These are phyloP conservation scores for Delichon dasypus DNA, from an alignment of 2,797 vertebrate species.

Conservation along the genomic window DNA sequence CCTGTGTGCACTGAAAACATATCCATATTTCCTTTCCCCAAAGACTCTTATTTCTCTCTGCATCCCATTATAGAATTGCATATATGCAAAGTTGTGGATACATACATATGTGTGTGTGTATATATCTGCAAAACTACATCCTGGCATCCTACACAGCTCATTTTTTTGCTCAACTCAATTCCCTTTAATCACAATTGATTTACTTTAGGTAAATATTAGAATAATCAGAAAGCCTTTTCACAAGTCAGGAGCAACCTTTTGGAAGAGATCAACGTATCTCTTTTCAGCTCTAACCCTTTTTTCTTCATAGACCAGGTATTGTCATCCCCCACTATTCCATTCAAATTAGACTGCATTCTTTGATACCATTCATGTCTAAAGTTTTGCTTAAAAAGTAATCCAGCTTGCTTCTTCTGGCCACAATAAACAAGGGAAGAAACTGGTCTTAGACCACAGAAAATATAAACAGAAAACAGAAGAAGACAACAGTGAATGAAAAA, in stretches of 20 bases:
- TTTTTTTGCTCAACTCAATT: background rate
- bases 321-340: background rate
- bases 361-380: background rate
- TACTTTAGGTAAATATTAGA: background rate
- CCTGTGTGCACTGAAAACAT: background rate
- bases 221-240: background rate
- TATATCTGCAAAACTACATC: background rate
- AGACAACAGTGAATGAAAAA: background rate
- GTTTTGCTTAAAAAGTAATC: background rate
- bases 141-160: background rate
- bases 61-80: background rate
- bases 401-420: background rate
- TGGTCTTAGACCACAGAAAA: background rate
- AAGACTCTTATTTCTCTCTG: background rate
- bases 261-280: background rate
- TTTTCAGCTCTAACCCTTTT: background rate
- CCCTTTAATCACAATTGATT: constrained; percentile 14
- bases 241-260: background rate
- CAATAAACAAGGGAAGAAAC: background rate
- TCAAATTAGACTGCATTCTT: background rate
- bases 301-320: background rate
- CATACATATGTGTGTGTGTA: background rate
- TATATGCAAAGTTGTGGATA: background rate
- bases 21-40: background rate
- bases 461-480: background rate